Evolutionary conservation across 1,140 invertebrate genomes (phyloP).

Genomic region (Camponotus pennsylvanicus): DNA sequence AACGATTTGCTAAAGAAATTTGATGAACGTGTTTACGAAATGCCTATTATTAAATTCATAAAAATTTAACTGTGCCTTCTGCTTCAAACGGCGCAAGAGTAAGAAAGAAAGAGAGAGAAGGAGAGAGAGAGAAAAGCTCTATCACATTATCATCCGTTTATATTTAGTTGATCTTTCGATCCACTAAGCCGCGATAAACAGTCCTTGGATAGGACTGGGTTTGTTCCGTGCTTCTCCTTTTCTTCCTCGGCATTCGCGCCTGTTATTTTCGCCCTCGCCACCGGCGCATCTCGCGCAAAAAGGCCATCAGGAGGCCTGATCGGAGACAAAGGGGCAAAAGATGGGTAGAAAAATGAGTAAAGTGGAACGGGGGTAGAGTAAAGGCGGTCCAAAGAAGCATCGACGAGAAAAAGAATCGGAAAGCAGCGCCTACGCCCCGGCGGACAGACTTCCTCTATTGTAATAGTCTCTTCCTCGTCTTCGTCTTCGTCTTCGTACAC

Average conservation of each 20-base stretch:
- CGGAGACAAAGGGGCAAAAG: slow-evolving; percentile 43
- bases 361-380: slow-evolving; percentile 55
- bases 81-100: not conserved
- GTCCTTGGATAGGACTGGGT: slow-evolving; percentile 73
- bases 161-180: slow-evolving; percentile 84
- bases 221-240: slow-evolving; percentile 48
- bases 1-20: not conserved
- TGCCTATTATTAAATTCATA: not conserved
- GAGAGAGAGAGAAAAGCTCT: slow-evolving; percentile 10
- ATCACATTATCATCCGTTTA: slow-evolving; percentile 71
- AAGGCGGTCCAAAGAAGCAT: slow-evolving; percentile 63
- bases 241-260: slow-evolving; percentile 61
- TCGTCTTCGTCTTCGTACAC: slow-evolving; percentile 59
- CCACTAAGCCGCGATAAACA: slow-evolving; percentile 75
- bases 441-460: slow-evolving; percentile 73
- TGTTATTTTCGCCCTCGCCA: slow-evolving; percentile 79
- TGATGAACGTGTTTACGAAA: not conserved
- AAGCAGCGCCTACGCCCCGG: slow-evolving; percentile 69
- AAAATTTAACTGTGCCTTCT: not conserved
- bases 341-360: slow-evolving; percentile 68
- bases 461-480: slow-evolving; percentile 70
- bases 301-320: not conserved
- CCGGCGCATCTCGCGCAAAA: slow-evolving; percentile 55
- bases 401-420: slow-evolving; percentile 65
- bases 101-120: not conserved